Percentiles rank a stretch among this genome's conserved stretches.
These are phyloP conservation scores for Phalanger gymnotis DNA, from an alignment of 2,797 vertebrate genomes.

Conservation along the genomic window DNA sequence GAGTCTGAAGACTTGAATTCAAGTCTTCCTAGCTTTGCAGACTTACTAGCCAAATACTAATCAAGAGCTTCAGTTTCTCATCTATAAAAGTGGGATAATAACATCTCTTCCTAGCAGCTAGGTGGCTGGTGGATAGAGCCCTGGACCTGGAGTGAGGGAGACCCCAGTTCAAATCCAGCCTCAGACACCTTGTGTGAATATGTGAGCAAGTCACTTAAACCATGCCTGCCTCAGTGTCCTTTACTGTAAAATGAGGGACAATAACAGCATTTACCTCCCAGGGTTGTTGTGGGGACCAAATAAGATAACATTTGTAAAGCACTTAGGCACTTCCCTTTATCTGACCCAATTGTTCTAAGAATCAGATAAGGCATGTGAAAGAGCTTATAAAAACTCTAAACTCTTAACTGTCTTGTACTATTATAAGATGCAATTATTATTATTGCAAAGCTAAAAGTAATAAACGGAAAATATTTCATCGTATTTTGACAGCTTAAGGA, in stretches of 20 bases:
- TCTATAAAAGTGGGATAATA: not conserved
- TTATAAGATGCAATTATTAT: not conserved
- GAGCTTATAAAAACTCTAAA: not conserved
- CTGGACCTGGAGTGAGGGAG: not conserved
- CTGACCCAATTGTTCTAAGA: not conserved
- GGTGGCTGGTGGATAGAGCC: not conserved
- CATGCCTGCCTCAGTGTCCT: not conserved
- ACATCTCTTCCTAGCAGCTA: not conserved
- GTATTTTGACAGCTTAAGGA: slow-evolving; percentile 63
- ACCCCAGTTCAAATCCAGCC: not conserved
- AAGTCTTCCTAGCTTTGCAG: not conserved
- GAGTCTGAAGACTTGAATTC: not conserved
- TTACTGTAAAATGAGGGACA: not conserved
- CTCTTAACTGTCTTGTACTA: not conserved
- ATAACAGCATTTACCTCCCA: not conserved
- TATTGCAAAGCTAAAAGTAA: not conserved
- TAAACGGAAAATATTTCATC: not conserved
- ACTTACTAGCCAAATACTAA: not conserved
- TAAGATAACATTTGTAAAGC: not conserved
- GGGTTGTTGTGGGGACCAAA: not conserved
- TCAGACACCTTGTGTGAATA: not conserved
- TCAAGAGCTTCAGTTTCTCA: not conserved
- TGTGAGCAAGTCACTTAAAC: not conserved
- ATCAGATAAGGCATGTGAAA: not conserved
- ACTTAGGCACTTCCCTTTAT: not conserved